Percentiles rank a stretch among this genome's conserved stretches.
These are phyloP conservation scores for Stomatorhinus walkeri DNA, from an alignment of 2,797 vertebrate genomes.

Conservation along the genomic window DNA sequence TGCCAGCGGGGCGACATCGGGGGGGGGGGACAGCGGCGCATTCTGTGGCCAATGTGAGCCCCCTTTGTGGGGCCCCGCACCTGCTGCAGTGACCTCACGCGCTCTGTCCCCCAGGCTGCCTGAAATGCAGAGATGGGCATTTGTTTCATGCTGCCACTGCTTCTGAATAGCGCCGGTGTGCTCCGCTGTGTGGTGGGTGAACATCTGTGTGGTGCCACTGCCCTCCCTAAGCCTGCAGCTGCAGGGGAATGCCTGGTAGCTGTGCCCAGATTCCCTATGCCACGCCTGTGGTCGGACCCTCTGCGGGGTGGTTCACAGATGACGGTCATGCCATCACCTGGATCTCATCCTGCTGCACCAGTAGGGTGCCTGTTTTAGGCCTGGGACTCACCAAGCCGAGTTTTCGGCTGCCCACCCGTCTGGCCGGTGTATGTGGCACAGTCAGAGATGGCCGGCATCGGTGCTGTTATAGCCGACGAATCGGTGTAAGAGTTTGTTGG, in stretches of 20 bases:
- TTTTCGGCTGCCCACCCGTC: background rate
- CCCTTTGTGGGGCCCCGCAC: constrained; percentile 44
- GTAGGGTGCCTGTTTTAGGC: background rate
- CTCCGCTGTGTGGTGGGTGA: constrained; percentile 17
- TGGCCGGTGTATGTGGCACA: background rate
- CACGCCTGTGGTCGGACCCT: background rate
- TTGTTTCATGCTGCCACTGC: constrained; percentile 5
- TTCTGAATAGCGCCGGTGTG: constrained; percentile 18
- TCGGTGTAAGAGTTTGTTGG: background rate
- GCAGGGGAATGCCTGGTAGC: background rate
- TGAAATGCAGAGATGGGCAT: constrained; percentile 5
- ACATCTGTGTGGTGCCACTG: constrained; percentile 22
- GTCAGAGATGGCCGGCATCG: background rate
- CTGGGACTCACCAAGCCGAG: background rate
- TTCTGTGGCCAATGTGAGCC: constrained; percentile 45
- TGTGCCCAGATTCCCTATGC: background rate
- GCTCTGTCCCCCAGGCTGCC: constrained; percentile 13
- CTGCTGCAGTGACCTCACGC: constrained; percentile 33
- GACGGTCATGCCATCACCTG: background rate
- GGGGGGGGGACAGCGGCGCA: constrained; percentile 41
- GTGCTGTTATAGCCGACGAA: background rate
- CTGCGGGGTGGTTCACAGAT: background rate
- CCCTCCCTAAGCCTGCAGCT: background rate
- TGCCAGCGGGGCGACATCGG: constrained; percentile 36
- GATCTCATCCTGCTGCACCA: background rate